Evolutionary conservation across 2,113 vertebrate species (phyloP).

Genomic region (Hiodon tergisus): DNA sequence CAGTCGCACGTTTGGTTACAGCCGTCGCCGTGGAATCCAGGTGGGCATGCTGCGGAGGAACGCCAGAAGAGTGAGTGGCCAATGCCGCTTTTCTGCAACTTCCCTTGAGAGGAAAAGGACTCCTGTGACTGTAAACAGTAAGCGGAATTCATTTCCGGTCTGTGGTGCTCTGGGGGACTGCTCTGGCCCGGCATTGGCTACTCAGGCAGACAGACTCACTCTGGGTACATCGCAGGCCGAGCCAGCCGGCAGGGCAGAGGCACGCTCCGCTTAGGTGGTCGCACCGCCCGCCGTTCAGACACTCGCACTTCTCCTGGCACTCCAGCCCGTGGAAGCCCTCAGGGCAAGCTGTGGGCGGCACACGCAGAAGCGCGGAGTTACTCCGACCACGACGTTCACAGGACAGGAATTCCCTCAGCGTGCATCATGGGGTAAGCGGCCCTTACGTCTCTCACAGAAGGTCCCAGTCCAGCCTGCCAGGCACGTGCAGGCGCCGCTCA

Average conservation of each 20-base stretch:
- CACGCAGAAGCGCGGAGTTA: constrained; percentile 8
- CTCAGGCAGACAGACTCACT: constrained; percentile 44
- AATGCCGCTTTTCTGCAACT: too few species aligned
- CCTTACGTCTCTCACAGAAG: constrained; percentile 69
- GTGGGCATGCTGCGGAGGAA: constrained; percentile 67
- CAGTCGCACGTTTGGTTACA: constrained; percentile 79
- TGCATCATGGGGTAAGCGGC: neutral
- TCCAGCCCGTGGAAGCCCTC: constrained; percentile 72
- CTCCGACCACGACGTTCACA: neutral
- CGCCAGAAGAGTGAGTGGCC: constrained; percentile 34
- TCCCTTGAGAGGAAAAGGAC: too few species aligned
- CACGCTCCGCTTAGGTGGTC: constrained; percentile 56
- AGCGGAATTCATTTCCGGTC: too few species aligned
- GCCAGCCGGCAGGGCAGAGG: constrained; percentile 59
- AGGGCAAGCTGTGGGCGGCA: constrained; percentile 60
- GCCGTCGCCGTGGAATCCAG: constrained; percentile 65
- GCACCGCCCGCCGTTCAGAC: constrained; percentile 57
- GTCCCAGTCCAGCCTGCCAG: constrained; percentile 69
- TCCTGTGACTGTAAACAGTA: too few species aligned
- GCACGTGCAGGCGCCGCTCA: constrained; percentile 74
- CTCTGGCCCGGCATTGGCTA: too few species aligned
- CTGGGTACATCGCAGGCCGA: constrained; percentile 54
- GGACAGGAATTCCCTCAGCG: too few species aligned
- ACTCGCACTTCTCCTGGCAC: constrained; percentile 58
- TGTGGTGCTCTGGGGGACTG: too few species aligned